phyloP scores from a whole-genome alignment of 2,888 invertebrate genomes.

The Eurytoma adleriae region DNA sequence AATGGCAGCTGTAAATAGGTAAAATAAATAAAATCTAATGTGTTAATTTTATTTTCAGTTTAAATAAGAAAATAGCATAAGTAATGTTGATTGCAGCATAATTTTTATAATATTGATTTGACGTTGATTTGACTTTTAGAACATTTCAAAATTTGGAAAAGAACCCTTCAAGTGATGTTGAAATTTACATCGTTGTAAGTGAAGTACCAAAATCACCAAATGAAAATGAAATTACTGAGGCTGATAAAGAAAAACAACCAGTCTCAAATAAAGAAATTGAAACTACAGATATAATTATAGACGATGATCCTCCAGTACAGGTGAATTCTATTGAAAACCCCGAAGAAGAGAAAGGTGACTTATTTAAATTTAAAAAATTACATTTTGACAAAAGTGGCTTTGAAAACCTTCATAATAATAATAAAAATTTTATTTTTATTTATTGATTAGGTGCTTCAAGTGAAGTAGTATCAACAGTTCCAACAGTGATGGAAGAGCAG shows the following conservation, averaged over 20 bases:
- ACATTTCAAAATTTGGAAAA: constrained; percentile 72
- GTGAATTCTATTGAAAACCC: not conserved
- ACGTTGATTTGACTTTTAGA: constrained; percentile 62
- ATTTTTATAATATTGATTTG: constrained; percentile 7
- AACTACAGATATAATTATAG: constrained; percentile 57
- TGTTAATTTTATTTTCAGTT: not conserved
- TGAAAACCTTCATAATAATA: no score
- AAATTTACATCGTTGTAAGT: not conserved
- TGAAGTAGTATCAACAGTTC: not conserved
- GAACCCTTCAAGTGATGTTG: constrained; percentile 44
- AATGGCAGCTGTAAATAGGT: constrained; percentile 89
- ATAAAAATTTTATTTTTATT: not conserved
- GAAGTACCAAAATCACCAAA: not conserved
- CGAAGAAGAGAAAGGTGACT: constrained; percentile 30
- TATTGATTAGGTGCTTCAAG: not conserved
- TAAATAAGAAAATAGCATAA: not conserved
- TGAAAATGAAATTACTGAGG: constrained; percentile 53
- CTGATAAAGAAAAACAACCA: constrained; percentile 42
- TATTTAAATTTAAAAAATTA: not conserved
- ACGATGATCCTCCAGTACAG: constrained; percentile 52
- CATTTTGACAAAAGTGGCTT: no score
- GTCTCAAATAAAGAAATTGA: constrained; percentile 52
- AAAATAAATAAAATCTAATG: constrained; percentile 41
- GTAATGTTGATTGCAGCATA: no score
- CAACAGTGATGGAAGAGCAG: constrained; percentile 5